phyloP scores from a whole-genome alignment of 2,888 invertebrate species.

The Halocaridina rubra region DNA sequence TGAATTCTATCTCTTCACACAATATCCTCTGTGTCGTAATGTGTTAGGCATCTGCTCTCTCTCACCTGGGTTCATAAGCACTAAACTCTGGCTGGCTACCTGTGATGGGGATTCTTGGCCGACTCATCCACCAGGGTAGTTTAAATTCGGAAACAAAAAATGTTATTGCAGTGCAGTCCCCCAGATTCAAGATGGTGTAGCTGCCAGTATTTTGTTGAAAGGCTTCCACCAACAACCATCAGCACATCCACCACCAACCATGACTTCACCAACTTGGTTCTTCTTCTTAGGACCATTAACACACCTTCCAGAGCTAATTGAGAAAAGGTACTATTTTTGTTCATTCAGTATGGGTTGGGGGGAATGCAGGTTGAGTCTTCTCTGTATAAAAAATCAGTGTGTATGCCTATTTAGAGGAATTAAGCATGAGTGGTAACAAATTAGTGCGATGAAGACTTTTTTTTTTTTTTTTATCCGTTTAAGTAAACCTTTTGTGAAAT shows the following conservation, averaged over 20 bases:
- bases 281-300: background rate
- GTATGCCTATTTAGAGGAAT: constrained; percentile 30
- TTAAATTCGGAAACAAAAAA: constrained; percentile 17
- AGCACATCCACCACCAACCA: too few relatives aligned
- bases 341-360: constrained; percentile 39
- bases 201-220: constrained; percentile 30
- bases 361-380: constrained; percentile 25
- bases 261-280: constrained; percentile 23
- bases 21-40: constrained; percentile 57
- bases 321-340: constrained; percentile 49
- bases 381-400: constrained; percentile 31
- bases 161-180: constrained; percentile 31
- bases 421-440: constrained; percentile 48
- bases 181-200: constrained; percentile 17
- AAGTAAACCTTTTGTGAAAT: too few relatives aligned
- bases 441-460: constrained; percentile 28
- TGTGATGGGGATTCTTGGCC: constrained; percentile 25
- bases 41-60: constrained; percentile 50
- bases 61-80: constrained; percentile 39
- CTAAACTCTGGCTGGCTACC: constrained; percentile 15
- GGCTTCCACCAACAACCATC: too few relatives aligned
- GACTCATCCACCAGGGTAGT: constrained; percentile 44
- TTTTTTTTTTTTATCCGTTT: too few relatives aligned
- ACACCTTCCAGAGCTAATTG: constrained; percentile 43
- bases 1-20: constrained; percentile 61